Evolutionary conservation across 2,888 invertebrate species (phyloP).

Genomic region (Pristionchus fissidentatus): DNA sequence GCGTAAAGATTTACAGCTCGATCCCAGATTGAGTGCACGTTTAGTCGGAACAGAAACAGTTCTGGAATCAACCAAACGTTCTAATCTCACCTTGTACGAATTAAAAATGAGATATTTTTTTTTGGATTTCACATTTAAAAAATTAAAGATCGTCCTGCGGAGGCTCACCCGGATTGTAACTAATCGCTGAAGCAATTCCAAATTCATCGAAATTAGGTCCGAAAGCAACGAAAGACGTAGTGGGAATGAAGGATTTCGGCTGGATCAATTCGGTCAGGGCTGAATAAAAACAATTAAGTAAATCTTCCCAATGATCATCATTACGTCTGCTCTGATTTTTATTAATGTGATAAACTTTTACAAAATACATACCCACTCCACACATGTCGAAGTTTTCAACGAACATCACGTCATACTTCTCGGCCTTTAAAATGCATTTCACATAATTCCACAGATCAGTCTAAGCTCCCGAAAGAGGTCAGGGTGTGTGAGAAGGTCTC

Average conservation of each 20-base stretch:
- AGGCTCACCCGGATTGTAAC: constrained; percentile 21
- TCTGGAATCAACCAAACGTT: too few relatives aligned
- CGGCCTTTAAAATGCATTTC: background rate
- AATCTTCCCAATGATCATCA: too few relatives aligned
- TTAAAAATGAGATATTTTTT: too few relatives aligned
- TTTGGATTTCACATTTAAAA: background rate
- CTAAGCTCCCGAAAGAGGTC: too few relatives aligned
- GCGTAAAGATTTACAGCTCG: too few relatives aligned
- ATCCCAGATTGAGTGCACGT: too few relatives aligned
- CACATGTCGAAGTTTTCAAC: constrained; percentile 34
- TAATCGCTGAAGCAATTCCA: background rate
- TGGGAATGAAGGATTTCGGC: constrained; percentile 5
- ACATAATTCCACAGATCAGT: background rate
- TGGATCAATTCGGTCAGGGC: background rate
- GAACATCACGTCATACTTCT: constrained; percentile 24
- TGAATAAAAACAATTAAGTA: too few relatives aligned
- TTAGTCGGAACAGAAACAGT: too few relatives aligned
- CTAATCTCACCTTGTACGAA: too few relatives aligned
- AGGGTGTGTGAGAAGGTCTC: too few relatives aligned
- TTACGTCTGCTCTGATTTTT: background rate
- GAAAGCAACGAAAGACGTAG: background rate
- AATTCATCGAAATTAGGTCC: background rate
- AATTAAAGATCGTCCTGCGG: too few relatives aligned
- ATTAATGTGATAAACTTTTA: background rate
- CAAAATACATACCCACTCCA: background rate